A percentile compares a stretch with the other conserved stretches of the same genome.
Conservation (phyloP, 2,113 vertebrate genomes). For the Dipodomys ordii region DNA sequence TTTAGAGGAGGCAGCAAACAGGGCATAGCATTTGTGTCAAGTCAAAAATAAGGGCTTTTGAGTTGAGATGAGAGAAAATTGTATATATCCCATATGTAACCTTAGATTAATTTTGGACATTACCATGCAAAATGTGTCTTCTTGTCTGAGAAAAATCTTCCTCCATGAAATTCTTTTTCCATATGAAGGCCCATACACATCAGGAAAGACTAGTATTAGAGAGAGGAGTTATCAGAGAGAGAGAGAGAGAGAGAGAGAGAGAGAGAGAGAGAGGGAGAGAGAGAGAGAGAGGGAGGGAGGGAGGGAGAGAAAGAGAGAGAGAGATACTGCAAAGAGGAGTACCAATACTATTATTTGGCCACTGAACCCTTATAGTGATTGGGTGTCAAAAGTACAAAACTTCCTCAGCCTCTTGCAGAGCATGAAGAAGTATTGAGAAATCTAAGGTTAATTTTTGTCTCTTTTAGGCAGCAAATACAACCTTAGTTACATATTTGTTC, state of each 20-base stretch:
- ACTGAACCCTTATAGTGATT: not conserved
- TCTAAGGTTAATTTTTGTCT: not conserved
- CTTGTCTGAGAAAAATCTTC: not conserved
- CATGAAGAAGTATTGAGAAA: not conserved
- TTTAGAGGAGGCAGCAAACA: not conserved
- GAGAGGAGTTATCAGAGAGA: no score
- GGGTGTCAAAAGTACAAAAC: not conserved
- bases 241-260: not conserved
- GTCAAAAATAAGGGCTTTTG: accelerated
- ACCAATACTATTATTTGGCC: not conserved
- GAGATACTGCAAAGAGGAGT: no score
- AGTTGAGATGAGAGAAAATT: not conserved
- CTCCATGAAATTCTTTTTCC: not conserved
- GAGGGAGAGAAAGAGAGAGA: not conserved
- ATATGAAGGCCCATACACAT: not conserved
- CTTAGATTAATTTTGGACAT: not conserved
- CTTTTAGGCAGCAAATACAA: not conserved
- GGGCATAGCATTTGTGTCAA: not conserved
- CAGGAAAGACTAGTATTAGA: no score
- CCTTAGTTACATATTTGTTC: not conserved
- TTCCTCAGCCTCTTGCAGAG: not conserved
- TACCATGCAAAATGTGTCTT: not conserved
- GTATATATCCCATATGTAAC: not conserved
- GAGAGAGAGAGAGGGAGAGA: no score
- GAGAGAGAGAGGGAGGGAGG: not conserved